Evolutionary conservation across 2,797 vertebrate species (phyloP).

Genomic region (Somateria mollissima): DNA sequence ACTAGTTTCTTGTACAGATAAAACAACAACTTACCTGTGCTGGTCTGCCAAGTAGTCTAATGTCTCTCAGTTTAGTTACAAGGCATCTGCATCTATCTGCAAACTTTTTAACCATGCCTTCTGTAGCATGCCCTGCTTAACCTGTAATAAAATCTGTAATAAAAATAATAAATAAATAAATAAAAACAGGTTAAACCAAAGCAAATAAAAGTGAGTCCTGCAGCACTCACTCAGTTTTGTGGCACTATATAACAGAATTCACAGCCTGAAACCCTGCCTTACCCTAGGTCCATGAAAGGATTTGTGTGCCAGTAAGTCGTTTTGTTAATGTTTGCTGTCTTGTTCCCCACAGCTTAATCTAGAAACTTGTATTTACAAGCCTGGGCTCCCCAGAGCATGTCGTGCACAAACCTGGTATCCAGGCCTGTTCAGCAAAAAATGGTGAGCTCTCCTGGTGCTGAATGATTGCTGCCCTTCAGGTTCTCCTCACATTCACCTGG

Average conservation of each 20-base stretch:
- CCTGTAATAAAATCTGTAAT: not conserved
- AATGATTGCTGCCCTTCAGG: not conserved
- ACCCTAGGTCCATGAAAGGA: not conserved
- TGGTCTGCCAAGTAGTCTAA: not conserved
- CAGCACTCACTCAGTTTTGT: not conserved
- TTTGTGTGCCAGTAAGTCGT: not conserved
- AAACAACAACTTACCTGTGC: rapidly evolving
- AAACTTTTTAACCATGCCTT: not conserved
- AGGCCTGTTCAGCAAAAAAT: not conserved
- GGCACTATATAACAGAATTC: not conserved
- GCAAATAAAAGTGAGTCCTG: not conserved
- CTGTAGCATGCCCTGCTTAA: not conserved
- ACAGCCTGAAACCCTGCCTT: not conserved
- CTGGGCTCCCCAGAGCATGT: not conserved
- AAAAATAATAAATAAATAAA: no score
- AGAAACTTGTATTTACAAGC: not conserved
- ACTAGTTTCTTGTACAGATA: not conserved
- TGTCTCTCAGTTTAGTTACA: not conserved
- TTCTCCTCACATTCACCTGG: not conserved
- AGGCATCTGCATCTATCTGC: not conserved
- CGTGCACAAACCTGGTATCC: rapidly evolving
- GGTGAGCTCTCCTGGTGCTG: not conserved
- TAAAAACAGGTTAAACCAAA: not conserved
- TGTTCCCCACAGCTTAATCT: not conserved
- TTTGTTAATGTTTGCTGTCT: not conserved